Base-by-base conservation (phyloP, 2,113 vertebrate genomes). In the Columba livia region DNA sequence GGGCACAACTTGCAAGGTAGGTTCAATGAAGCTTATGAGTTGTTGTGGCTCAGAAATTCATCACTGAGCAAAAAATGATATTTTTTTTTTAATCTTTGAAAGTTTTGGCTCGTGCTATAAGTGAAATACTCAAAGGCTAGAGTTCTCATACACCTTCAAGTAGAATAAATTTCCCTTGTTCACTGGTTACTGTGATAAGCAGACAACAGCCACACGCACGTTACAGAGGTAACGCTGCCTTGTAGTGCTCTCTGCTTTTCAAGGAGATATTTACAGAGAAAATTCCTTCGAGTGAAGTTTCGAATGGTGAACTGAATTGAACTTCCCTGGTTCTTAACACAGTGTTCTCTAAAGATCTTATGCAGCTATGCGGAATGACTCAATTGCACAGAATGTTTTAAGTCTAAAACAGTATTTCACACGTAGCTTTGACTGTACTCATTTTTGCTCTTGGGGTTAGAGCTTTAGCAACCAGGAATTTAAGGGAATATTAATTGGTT, bases 201-300 rank as follows among this genome's bases (percentile, higher is more conserved):
- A 77, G 70, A 10, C 24, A 71, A 15, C 32, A 73, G 57, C 28
- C 32, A 21, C 32, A 48, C 5, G 9, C 19, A 12, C 0, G 0
- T 54, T 82, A 34, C 42, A 66, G 83, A 75, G 51, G 66, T 75
- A 34, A 21, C 3, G 2, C 20, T n/a, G 19, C 36, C 16, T 31
- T 91, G n/a, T 58, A 23, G 18, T 60, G 72, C 23, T 32, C 0
- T 36, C 40, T 50, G 31, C 64, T 53, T 29, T 50, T 80, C 42
- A 50, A 54, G 62, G 61, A 70, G 50, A 26, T 66, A 25, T 47
- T 89, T 62, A 36, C 36, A 47, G 65, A 79, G 77, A 78, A 65
- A 89, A 81, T 44, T 71, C 44, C 64, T 79, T 24, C 32, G 42
- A 74, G 40, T 36, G 36, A 34, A 64, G 12, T 71, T 79, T 78